Base-by-base conservation (phyloP, 2,888 invertebrate species). In the Volucella zonaria region DNA sequence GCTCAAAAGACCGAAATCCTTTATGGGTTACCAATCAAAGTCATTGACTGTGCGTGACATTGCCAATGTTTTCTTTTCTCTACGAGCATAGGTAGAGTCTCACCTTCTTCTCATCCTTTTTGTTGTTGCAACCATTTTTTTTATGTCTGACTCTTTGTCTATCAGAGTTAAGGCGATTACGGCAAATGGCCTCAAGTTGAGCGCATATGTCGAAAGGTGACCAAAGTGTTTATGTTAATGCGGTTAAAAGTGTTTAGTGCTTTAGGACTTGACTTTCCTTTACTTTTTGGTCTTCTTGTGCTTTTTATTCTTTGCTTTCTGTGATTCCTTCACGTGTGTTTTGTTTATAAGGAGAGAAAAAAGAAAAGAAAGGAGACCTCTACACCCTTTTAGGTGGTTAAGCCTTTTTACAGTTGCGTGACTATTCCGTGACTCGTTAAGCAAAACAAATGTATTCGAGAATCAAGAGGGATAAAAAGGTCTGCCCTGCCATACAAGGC, bases 141-240 rank as follows among this genome's bases (percentile, higher is more conserved):
- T 52, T 43, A 38, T 66, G 49, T 52, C 10, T 15, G 42, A 31
- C 54, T 58, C 43, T 67, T 74, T 68, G 58, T 62, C 51, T 70
- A 56, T 51, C 40, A 31, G 68, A 66, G 70, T 70, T 83, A 79
- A 83, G 82, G 74, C 82, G 82, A 83, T 83, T 83, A 78, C 74
- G 38, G 70, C 74, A 70, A 79, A 79, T 59, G 64, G 70, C 79
- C 78, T 58, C 68, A 40, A 79, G 78, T 82, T 77, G 82, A 82
- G 82, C 74, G 67, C 42, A 79, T 59, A 74, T 64, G 75, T 75
- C 70, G 15, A 79, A 78, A 78, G 82, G 78, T 83, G 75, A 70
- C 64, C 79, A 64, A 79, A 79, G 82, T 66, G 75, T 59, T 83
- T 79, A 83, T 83, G 82, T 66, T 83, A 75, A 83, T 83, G 82